Evolutionary conservation across 2,797 vertebrate genomes (phyloP), one percentile per base, ranked within the genome.

Genomic region (Glyptemys insculpta): DNA sequence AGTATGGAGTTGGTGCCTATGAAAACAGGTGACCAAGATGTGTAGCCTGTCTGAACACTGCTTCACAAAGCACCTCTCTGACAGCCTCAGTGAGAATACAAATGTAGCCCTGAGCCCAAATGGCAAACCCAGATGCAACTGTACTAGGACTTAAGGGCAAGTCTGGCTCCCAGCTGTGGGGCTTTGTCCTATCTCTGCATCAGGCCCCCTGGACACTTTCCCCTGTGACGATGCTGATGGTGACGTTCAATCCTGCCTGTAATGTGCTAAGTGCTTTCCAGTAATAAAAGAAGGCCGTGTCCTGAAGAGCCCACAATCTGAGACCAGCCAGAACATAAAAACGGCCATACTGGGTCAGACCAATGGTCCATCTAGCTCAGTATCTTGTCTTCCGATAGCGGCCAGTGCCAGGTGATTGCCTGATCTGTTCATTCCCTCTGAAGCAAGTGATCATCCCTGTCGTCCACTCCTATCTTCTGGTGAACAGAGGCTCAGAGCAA

Each of bases 141-240:
- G 52, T 79, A 57, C 6, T 6, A 84, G 29, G 12, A 37, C 80
- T 83, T 91, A 78, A n/a, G 41, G 52, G 44, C 15, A 56, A 59
- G 12, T 85, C 90, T 82, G 12, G 50, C 82, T 91, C 47, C 81
- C 89, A 96, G 91, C 81, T 95, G 84, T 80, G 56, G 84, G 41
- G 4, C 1, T 88, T 96, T 53, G 89, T 27, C 65, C 18, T 37
- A 41, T 23, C 19, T 37, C n/a, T 41, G 65, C 10, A 23, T 72
- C 5, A 41, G 6, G 19, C 19, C 8, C 19, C 19, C n/a, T 72
- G n/a, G 10, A 37, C 8, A 21, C 18, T 23, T 37, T 23, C n/a
- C n/a, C 19, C 65, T 37, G 9, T n/a, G 62, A 37, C 14, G 2
- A n/a, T 65, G 62, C 62, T 41, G n/a, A 72, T 41, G n/a, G 19